phyloP scores from a whole-genome alignment of 2,797 vertebrate genomes.

The Melanotaenia boesemani region DNA sequence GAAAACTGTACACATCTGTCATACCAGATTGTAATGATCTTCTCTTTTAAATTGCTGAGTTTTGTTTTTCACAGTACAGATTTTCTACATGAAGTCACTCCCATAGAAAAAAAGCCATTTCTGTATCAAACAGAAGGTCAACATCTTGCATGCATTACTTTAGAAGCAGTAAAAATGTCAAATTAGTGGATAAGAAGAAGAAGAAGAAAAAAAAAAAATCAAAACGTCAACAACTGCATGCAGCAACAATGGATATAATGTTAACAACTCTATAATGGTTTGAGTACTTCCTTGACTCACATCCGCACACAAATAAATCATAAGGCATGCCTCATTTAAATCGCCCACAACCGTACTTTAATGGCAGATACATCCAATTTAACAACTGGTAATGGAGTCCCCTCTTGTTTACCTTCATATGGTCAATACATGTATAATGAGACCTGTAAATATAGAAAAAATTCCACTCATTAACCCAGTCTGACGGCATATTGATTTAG shows the following conservation, averaged over 20 bases:
- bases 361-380: constrained; percentile 72
- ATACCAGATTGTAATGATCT: constrained; percentile 68
- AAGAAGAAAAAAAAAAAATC: constrained; percentile 46
- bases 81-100: constrained; percentile 78
- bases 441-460: constrained; percentile 70
- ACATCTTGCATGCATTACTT: constrained; percentile 84
- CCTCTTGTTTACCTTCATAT: constrained; percentile 81
- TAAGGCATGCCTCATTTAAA: constrained; percentile 94
- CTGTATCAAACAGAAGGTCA: constrained; percentile 79
- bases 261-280: constrained; percentile 88
- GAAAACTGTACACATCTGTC: constrained; percentile 82
- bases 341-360: constrained; percentile 58
- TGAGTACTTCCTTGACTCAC: constrained; percentile 79
- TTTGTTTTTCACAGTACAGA: constrained; percentile 70
- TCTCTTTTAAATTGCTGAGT: constrained; percentile 69
- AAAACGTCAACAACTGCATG: constrained; percentile 92
- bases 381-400: constrained; percentile 65
- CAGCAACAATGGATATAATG: constrained; percentile 88
- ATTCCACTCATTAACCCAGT: constrained; percentile 16
- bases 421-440: constrained; percentile 79
- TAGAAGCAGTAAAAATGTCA: constrained; percentile 72
- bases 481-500: not conserved
- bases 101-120: constrained; percentile 63
- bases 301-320: constrained; percentile 88
- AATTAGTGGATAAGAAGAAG: constrained; percentile 58